Conservation (phyloP, 2,797 vertebrate genomes). For the Okamejei kenojei region DNA sequence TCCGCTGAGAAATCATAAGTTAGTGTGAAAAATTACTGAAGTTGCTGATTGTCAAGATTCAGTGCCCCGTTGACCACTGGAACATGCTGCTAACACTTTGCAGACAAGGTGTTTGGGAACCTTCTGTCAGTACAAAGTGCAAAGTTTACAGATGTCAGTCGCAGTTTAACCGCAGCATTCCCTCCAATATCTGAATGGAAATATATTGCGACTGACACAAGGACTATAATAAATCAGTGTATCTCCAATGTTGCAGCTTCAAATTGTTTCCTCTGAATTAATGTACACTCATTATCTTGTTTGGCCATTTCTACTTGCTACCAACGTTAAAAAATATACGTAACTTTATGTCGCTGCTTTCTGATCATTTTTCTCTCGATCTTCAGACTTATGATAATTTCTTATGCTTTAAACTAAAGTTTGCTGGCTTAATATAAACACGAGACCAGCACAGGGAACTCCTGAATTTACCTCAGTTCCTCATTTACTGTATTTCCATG, state of each 20-base stretch:
- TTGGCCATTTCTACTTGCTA: neutral
- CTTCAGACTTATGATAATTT: neutral
- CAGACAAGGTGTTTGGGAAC: slow-evolving; percentile 29
- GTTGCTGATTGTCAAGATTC: slow-evolving; percentile 19
- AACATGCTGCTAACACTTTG: slow-evolving; percentile 36
- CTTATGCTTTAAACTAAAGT: neutral
- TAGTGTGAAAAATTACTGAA: slow-evolving; percentile 34
- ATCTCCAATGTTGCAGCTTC: neutral
- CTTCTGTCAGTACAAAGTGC: slow-evolving; percentile 25
- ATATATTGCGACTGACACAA: neutral
- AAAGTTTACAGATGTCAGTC: slow-evolving; percentile 20
- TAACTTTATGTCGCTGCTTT: neutral
- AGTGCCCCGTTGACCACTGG: neutral
- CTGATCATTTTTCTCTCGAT: neutral
- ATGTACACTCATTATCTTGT: neutral
- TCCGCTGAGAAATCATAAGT: slow-evolving; percentile 1
- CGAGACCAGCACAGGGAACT: neutral
- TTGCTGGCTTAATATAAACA: neutral
- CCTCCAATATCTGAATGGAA: neutral
- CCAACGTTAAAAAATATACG: neutral
- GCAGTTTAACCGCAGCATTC: neutral
- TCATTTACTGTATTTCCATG: neutral
- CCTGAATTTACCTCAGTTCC: neutral
- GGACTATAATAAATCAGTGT: neutral
- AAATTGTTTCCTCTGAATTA: neutral